These are phyloP conservation scores for Athetis lepigone DNA, from an alignment of 2,888 invertebrate species.

Conservation along the genomic window DNA sequence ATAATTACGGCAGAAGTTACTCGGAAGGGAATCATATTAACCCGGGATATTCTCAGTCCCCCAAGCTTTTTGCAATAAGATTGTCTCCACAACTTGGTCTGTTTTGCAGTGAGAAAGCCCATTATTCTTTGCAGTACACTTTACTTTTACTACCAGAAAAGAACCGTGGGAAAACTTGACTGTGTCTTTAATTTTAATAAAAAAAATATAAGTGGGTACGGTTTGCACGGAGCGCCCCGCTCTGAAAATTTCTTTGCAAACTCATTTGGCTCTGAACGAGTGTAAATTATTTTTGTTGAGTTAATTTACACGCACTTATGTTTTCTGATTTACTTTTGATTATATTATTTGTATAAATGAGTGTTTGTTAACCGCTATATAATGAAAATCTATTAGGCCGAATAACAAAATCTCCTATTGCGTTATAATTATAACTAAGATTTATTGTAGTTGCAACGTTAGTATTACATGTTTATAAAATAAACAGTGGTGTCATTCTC, in stretches of 20 bases:
- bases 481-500: too few species aligned
- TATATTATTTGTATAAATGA: not conserved
- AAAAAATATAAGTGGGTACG: conserved; percentile 29
- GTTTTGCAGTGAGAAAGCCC: conserved; percentile 42
- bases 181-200: conserved; percentile 51
- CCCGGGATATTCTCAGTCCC: conserved; percentile 30
- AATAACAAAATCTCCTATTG: not conserved
- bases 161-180: conserved; percentile 49
- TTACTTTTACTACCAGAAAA: conserved; percentile 55
- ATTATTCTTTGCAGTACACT: conserved; percentile 51
- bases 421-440: too few species aligned
- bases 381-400: not conserved
- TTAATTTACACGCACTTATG: conserved; percentile 34
- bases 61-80: conserved; percentile 36
- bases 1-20: conserved; percentile 41
- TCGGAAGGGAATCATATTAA: conserved; percentile 43
- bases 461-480: too few species aligned
- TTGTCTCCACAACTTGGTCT: conserved; percentile 48
- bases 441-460: too few species aligned
- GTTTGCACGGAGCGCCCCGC: conserved; percentile 16
- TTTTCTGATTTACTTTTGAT: conserved; percentile 23
- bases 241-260: conserved; percentile 52
- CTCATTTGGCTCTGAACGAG: conserved; percentile 43
- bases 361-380: not conserved
- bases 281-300: conserved; percentile 49